Base-by-base conservation (phyloP, 2,888 invertebrate species). In the Rotaria magnacalcarata region DNA sequence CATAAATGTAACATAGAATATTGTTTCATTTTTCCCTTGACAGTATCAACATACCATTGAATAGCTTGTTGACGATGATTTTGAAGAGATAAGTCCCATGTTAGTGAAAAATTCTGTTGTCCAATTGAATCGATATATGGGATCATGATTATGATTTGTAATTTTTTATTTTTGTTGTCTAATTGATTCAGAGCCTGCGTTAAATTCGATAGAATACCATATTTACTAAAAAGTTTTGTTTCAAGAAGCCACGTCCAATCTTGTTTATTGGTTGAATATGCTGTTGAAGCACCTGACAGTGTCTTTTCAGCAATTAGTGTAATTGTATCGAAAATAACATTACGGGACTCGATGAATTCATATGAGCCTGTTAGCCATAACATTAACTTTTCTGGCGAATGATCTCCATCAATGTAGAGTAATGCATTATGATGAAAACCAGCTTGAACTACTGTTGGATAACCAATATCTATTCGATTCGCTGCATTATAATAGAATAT, bases 341-440 rank as follows among this genome's bases (percentile, higher is more conserved):
- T 21, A 47, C 14, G 41, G 10, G 43, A 43, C 24, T 41, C 75
- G 7, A 43, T 8, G 0, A 24, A 43, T 24, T 75, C 43, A 41
- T 43, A 47, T 43, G 75, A 75, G 47, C 75, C 75, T 24, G 75
- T 75, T 0, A 75, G 75, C 75, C 75, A 75, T 24, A 43, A 43
- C 4, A 24, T 47, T 43, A 75, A 47, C 19, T 75, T 41, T n/a
- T 75, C 43, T 11, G 75, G 47, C 24, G 75, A 47, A 47, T 75
- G 47, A 21, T 24, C 24, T 3, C 47, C 43, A 43, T 75, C 43
- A n/a, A 75, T 75, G 47, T 75, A 75, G 41, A 75, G 75, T 10
- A 75, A 27, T n/a, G 75, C 75, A 75, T 75, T 75, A 43, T 75
- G 75, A 75, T 75, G 75, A 43, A 75, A 75, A 47, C 75, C 75